phyloP scores from a whole-genome alignment of 1,140 invertebrate genomes.

The Trichonephila inaurata region DNA sequence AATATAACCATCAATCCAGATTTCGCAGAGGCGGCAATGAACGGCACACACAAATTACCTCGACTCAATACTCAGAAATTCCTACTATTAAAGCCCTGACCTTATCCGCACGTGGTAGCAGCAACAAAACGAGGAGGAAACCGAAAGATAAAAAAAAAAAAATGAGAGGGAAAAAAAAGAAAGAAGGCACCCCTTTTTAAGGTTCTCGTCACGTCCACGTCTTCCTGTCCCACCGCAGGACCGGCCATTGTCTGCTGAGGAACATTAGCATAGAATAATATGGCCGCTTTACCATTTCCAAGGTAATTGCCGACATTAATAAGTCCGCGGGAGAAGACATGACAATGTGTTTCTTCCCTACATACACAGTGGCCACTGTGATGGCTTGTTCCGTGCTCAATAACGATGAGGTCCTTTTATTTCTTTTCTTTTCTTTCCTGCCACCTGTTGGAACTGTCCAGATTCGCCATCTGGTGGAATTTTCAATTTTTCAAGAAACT shows the following conservation, averaged over 20 bases:
- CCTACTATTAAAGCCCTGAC: constrained; percentile 47
- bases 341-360: constrained; percentile 49
- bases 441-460: neutral
- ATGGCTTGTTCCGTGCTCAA: neutral
- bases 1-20: neutral
- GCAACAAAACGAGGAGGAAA: neutral
- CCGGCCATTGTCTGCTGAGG: constrained; percentile 49
- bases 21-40: constrained; percentile 58
- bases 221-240: constrained; percentile 68
- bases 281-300: constrained; percentile 59
- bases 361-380: constrained; percentile 22
- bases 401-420: neutral
- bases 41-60: constrained; percentile 30
- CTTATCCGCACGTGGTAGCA: constrained; percentile 44
- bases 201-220: constrained; percentile 54
- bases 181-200: constrained; percentile 48
- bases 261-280: constrained; percentile 69
- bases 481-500: too few species aligned
- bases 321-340: constrained; percentile 54
- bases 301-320: constrained; percentile 73
- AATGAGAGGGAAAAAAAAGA: constrained; percentile 10
- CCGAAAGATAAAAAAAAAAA: constrained; percentile 9
- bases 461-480: neutral
- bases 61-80: constrained; percentile 47
- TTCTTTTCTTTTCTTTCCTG: neutral